Conservation (phyloP, 2,797 vertebrate genomes). For the Columba guinea region DNA sequence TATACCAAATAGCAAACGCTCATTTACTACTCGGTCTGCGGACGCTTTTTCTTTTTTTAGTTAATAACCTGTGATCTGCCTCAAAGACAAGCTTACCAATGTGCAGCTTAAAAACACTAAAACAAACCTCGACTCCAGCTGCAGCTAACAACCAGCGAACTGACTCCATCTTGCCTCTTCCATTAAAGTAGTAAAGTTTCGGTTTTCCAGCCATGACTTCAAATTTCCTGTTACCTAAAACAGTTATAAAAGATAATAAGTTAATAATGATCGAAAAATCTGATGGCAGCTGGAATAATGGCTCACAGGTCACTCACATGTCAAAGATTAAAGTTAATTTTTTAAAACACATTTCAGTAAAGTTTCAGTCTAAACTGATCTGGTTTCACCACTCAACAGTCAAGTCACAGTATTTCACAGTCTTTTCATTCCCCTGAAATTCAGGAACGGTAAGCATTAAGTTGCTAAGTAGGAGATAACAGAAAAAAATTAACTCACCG, state of each 20-base stretch:
- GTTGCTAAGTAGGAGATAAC: background rate
- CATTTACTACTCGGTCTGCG: background rate
- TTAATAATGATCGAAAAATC: background rate
- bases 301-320: background rate
- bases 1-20: background rate
- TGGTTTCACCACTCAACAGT: background rate
- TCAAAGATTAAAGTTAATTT: background rate
- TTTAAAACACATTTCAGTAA: background rate
- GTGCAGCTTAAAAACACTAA: background rate
- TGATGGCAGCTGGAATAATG: background rate
- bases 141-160: conserved; percentile 84
- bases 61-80: background rate
- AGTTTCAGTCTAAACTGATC: background rate
- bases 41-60: background rate
- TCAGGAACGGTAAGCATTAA: background rate
- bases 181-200: conserved; percentile 83
- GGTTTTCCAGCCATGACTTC: conserved; percentile 78
- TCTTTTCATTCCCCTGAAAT: background rate
- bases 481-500: background rate
- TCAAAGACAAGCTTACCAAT: background rate
- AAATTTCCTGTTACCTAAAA: conserved; percentile 30
- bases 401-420: background rate
- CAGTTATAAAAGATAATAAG: background rate
- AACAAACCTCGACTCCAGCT: conserved; percentile 79
- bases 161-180: conserved; percentile 88